These are phyloP conservation scores for Clunio marinus DNA, from an alignment of 2,888 invertebrate genomes.

Conservation along the genomic window DNA sequence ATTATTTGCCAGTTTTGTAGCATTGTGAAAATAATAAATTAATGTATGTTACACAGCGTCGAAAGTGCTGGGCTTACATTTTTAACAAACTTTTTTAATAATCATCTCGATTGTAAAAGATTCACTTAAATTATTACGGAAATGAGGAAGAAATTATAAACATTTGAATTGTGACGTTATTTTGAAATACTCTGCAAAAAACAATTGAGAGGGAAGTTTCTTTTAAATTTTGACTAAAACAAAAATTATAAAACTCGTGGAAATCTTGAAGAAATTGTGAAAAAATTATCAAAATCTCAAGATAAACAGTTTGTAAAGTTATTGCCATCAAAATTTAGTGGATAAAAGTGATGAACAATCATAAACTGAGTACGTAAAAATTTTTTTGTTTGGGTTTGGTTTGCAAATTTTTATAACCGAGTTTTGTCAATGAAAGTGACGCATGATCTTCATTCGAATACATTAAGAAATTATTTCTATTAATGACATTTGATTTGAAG, in stretches of 20 bases:
- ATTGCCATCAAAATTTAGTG: background rate
- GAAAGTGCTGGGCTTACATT: too few species aligned
- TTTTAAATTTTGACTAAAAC: background rate
- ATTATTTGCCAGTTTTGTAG: too few species aligned
- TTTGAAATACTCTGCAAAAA: slow-evolving; percentile 8
- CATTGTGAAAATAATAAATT: too few species aligned
- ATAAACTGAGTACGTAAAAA: slow-evolving; percentile 18
- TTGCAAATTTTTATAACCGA: background rate
- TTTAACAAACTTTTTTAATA: too few species aligned
- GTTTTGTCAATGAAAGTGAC: background rate
- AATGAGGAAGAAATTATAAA: too few species aligned
- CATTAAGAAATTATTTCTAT: too few species aligned
- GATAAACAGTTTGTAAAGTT: background rate
- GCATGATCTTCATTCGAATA: background rate
- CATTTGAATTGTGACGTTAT: too few species aligned
- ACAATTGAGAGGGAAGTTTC: too few species aligned
- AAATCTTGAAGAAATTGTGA: background rate
- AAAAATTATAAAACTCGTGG: background rate
- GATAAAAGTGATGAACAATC: slow-evolving; percentile 15
- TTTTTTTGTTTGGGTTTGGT: background rate
- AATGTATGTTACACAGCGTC: too few species aligned
- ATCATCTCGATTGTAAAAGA: too few species aligned
- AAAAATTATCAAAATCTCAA: background rate
- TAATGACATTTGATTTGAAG: too few species aligned
- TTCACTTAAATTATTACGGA: too few species aligned